Evolutionary conservation across 1,140 invertebrate genomes (phyloP), one percentile per base, ranked within the genome.

Genomic region (Drosophila burlai): DNA sequence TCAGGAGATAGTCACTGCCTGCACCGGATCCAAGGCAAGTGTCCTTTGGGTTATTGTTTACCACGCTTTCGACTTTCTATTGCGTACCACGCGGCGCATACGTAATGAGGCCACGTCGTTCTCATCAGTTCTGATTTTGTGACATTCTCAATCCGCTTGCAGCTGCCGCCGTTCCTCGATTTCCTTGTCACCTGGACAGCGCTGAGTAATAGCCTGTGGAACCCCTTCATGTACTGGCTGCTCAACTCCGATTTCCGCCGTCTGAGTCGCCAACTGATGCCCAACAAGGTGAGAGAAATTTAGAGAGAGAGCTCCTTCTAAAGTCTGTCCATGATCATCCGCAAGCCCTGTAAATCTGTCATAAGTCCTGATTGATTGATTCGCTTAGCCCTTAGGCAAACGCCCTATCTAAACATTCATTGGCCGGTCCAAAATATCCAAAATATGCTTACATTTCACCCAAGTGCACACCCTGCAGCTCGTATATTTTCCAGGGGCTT

Each of bases 181-280:
- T 97, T 97, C 89, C 93, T 97, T 21, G 96, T 97, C 58, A 97
- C 97, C 42, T 97, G 97, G 97, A 93, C 97, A 66, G 96, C 97
- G 4, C 93, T 97, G n/a, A 97, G 96, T 82, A 97, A 97, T 92
- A 97, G 96, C 92, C 96, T 97, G 90, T 97, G 96, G 97, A 97
- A 97, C 94, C 97, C 97, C 8, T 97, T 97, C 91, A 95, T 97
- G 59, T 97, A 97, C 92, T 97, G 97, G 97, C 94, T 97, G 46
- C 94, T 97, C 76, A 97, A 97, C 93, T 96, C 96, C 91, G 96
- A 97, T 83, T 97, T 97, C 93, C 94, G 97, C 79, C 95, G 96
- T 66, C 96, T 97, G 74, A 96, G 96, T 81, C 95, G 95, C 66
- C 96, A 97, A 76, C 91, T 97, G 31, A 93, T 97, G 65, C 95